Evolutionary conservation across 2,797 vertebrate species (phyloP), one percentile per base, ranked within the genome.

Genomic region (Rallus crepitans): DNA sequence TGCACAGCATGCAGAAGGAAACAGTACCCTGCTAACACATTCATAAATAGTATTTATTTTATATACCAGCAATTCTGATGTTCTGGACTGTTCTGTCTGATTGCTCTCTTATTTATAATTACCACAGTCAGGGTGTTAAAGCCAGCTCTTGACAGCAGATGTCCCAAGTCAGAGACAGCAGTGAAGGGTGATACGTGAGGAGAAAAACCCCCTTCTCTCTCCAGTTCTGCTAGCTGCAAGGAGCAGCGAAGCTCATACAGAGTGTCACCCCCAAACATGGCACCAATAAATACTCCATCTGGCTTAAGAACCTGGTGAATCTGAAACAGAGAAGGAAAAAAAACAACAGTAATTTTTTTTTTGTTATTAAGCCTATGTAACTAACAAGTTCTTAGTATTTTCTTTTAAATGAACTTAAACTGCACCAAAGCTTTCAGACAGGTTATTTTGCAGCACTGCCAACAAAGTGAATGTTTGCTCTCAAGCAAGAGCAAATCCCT

Each of bases 41-140:
- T 3, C 18, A 6, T 15, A 81, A 94, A n/a, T 0, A 42, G 27
- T 0, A 11, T 28, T 48, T 60, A 59, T 72, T 15, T 63, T 12
- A 63, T 52, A 52, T 23, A 33, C 17, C 63, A 89, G 39, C 50
- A 90, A 56, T 50, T 65, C 64, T 76, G 52, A 45, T 3, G 1
- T 33, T 53, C 52, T 33, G 35, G 13, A 28, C 3, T 31, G 35
- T 3, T 92, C 42, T 39, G 7, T 18, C 40, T 24, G 19, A 33
- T 25, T 50, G 61, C 11, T 69, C 53, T 52, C 31, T 45, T 61
- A 70, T 50, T 88, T 87, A 76, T 92, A 96, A 94, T 98, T 98
- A 99, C 99, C 99, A 99, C 99, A 24, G 99, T 99, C 78, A 99
- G 98, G 95, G 99, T 99, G 97, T 85, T 99, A 96, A 99, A 99